Base-by-base conservation (phyloP, 2,888 invertebrate species). In the Scelioninae gen. 1 region DNA sequence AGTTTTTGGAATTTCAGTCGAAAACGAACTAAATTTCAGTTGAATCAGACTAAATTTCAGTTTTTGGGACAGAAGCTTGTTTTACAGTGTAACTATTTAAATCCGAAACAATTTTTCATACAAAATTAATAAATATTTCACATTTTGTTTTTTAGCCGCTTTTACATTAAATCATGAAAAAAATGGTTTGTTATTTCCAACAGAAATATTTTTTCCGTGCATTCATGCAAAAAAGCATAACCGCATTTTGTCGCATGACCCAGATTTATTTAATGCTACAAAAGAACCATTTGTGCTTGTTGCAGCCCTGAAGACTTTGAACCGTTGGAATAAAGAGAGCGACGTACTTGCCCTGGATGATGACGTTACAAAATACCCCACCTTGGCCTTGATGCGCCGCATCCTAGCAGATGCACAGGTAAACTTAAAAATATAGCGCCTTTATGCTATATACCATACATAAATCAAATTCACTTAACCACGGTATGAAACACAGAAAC, bases 361-460 rank as follows among this genome's bases (percentile, higher is more conserved):
- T 91, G 92, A 90, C 85, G 90, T 89, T 88, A 88, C 91, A 90
- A 80, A 82, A 79, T 94, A 95, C 94, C 94, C 95, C 94, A 95
- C 95, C 94, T 95, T 96, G 96, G 96, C 96, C 93, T 95, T 97
- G 93, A 96, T 97, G 95, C 95, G 96, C 93, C 95, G 96, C 92
- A 96, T 97, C 93, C 94, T 97, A 92, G 95, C 96, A 93, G 96
- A 97, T 94, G 96, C 96, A 93, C 96, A 96, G 95, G 96, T 96
- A 93, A 93, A 92, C 88, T 58, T 47, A 23, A 69, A 79, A 79
- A 75, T 77, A 74, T 38, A 31, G 38, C 45, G 60, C 38, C 23
- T 23, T 2, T 23, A 23, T n/a, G 8, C n/a, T 34, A 38, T 55
- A 45, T 58, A 31, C 29, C 15, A 47, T 49, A 23, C 49, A 49